phyloP scores from a whole-genome alignment of 1,140 invertebrate species.

The Proctacanthus coquilletti region DNA sequence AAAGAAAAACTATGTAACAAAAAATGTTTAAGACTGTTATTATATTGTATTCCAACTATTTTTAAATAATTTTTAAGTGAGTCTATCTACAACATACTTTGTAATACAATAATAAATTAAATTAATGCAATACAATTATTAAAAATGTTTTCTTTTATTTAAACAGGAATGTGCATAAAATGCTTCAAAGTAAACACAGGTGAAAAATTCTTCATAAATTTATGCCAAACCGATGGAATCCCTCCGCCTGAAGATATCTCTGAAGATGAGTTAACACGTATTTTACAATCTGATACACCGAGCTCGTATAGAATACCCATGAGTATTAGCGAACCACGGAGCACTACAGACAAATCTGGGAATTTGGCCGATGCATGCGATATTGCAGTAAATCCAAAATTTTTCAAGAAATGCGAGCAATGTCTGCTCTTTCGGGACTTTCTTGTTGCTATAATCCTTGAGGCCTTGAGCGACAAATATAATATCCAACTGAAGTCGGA shows the following conservation, averaged over 20 bases:
- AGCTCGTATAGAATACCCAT: slow-evolving; percentile 65
- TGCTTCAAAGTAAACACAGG: slow-evolving; percentile 46
- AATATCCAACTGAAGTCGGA: slow-evolving; percentile 44
- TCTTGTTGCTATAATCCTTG: slow-evolving; percentile 55
- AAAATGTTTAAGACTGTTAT: too few species aligned
- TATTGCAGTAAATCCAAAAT: slow-evolving; percentile 57
- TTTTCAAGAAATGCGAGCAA: slow-evolving; percentile 49
- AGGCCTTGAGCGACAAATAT: slow-evolving; percentile 60
- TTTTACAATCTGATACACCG: slow-evolving; percentile 54
- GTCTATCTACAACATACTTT: too few species aligned
- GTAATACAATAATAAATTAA: too few species aligned
- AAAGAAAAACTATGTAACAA: too few species aligned
- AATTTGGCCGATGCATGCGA: slow-evolving; percentile 54
- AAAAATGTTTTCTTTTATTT: background rate
- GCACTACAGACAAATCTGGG: slow-evolving; percentile 62
- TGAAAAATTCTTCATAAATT: slow-evolving; percentile 64
- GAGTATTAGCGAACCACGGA: slow-evolving; percentile 67
- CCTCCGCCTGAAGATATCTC: slow-evolving; percentile 64
- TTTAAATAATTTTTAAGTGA: too few species aligned
- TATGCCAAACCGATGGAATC: slow-evolving; percentile 60
- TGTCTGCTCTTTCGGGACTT: slow-evolving; percentile 57
- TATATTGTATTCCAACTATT: too few species aligned
- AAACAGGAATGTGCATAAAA: slow-evolving; percentile 72
- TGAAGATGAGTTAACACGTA: slow-evolving; percentile 53
- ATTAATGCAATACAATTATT: too few species aligned